A percentile compares a stretch with the other conserved stretches of the same genome.
These are phyloP conservation scores for Leuctra nigra DNA, from an alignment of 2,888 invertebrate species.

Conservation along the genomic window DNA sequence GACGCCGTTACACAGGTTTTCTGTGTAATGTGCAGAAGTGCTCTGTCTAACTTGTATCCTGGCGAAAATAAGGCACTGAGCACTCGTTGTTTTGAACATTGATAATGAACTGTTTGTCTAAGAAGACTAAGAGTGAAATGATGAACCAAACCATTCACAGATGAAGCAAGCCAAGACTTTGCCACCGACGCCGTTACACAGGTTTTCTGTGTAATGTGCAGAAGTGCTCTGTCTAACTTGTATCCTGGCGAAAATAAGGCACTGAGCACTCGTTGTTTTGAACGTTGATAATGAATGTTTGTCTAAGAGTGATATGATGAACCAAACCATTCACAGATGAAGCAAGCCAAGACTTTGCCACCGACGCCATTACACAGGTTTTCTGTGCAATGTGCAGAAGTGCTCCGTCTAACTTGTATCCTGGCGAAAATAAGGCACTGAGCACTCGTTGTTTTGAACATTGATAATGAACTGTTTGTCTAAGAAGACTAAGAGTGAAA, in stretches of 20 bases:
- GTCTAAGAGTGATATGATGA: not conserved
- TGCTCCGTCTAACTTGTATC: conserved; percentile 24
- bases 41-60: conserved; percentile 26
- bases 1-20: conserved; percentile 29
- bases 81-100: not conserved
- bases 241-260: conserved; percentile 47
- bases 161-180: conserved; percentile 35
- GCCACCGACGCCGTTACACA: not conserved
- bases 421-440: conserved; percentile 31
- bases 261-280: conserved; percentile 28
- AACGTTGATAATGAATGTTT: not conserved
- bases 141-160: conserved; percentile 55
- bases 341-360: not conserved
- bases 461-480: too few relatives aligned
- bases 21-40: conserved; percentile 25
- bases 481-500: conserved; percentile 34
- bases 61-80: conserved; percentile 30
- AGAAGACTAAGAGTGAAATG: conserved; percentile 37
- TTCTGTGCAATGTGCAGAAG: conserved; percentile 26
- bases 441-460: not conserved
- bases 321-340: conserved; percentile 24
- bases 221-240: conserved; percentile 32
- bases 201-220: conserved; percentile 3
- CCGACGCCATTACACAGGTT: conserved; percentile 28
- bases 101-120: too few relatives aligned